These are phyloP conservation scores for Hozukius guyotensis DNA, from an alignment of 2,797 vertebrate species.

Conservation along the genomic window DNA sequence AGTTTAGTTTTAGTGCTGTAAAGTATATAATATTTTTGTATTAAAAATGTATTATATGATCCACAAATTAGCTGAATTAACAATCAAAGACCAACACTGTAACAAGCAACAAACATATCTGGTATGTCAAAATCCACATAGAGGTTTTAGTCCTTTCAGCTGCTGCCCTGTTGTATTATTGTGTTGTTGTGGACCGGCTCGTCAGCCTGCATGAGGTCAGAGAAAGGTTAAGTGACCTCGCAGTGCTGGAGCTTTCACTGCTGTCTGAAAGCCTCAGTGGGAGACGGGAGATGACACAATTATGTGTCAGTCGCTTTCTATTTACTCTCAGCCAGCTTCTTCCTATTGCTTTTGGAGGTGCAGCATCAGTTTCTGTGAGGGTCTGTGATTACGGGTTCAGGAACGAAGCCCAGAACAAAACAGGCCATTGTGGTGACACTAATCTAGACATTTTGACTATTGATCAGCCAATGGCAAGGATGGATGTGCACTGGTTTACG, in stretches of 20 bases:
- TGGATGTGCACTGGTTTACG: not conserved
- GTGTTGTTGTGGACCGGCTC: not conserved
- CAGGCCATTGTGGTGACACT: constrained; percentile 50
- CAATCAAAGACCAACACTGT: not conserved
- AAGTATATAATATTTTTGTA: not conserved
- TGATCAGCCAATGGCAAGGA: constrained; percentile 38
- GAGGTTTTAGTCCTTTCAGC: constrained; percentile 3
- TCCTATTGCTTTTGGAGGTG: constrained; percentile 35
- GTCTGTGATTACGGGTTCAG: constrained; percentile 63
- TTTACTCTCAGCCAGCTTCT: constrained; percentile 72
- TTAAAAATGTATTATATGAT: not conserved
- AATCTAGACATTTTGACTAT: constrained; percentile 49
- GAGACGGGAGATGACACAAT: constrained; percentile 83
- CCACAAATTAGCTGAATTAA: not conserved
- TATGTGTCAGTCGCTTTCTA: constrained; percentile 71
- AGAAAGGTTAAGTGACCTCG: constrained; percentile 31
- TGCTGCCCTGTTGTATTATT: not conserved
- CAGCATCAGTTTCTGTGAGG: constrained; percentile 34
- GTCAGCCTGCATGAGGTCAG: constrained; percentile 31
- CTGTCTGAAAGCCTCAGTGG: constrained; percentile 82
- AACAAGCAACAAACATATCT: not conserved
- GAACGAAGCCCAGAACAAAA: constrained; percentile 46
- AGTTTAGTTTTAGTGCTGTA: not conserved
- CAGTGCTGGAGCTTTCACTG: constrained; percentile 39
- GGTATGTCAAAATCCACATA: not conserved